phyloP scores from a whole-genome alignment of 2,113 vertebrate genomes.

The Agelaius tricolor region DNA sequence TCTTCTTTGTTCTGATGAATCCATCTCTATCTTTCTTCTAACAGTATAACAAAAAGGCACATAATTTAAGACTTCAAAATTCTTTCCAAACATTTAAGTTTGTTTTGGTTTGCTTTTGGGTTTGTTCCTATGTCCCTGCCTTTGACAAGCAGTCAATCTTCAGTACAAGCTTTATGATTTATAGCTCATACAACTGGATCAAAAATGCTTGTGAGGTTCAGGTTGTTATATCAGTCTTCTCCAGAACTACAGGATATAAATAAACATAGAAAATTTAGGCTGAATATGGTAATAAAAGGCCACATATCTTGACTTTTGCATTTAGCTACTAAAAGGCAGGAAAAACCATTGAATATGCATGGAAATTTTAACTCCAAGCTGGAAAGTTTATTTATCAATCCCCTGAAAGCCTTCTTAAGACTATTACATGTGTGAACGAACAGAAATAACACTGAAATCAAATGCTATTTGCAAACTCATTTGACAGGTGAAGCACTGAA shows the following conservation, averaged over 20 bases:
- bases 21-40: not conserved
- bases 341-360: constrained; percentile 47
- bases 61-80: not conserved
- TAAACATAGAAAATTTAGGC: constrained; percentile 45
- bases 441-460: not conserved
- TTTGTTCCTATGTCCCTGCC: constrained; percentile 9
- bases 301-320: constrained; percentile 27
- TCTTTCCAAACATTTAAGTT: not conserved
- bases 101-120: not conserved
- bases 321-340: constrained; percentile 36
- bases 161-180: constrained; percentile 16
- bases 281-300: constrained; percentile 39
- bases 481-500: not conserved
- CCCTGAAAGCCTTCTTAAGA: constrained; percentile 8
- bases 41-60: not conserved
- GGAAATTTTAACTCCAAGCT: constrained; percentile 48
- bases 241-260: constrained; percentile 32
- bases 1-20: not conserved
- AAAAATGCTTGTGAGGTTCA: constrained; percentile 1
- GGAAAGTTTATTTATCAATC: constrained; percentile 33
- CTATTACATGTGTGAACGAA: not conserved
- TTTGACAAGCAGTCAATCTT: constrained; percentile 42
- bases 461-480: not conserved
- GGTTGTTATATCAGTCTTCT: constrained; percentile 34
- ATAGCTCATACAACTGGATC: not conserved